Percentiles rank a stretch among this genome's conserved stretches.
Evolutionary conservation across 2,113 vertebrate genomes (phyloP).

Genomic region (Phylloscopus trochiloides): DNA sequence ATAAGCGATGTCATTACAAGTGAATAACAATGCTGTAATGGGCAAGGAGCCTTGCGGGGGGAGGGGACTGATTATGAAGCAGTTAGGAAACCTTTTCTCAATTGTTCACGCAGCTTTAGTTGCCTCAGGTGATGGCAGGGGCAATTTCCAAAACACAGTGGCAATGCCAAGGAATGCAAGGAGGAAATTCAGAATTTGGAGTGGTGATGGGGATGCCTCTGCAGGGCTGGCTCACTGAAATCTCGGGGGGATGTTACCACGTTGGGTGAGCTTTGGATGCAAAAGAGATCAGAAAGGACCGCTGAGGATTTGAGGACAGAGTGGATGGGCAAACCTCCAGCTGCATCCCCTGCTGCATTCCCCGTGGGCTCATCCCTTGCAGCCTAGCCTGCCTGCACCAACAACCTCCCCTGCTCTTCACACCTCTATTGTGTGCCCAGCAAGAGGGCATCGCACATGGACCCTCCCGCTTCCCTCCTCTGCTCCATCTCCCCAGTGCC

Average conservation of each 20-base stretch:
- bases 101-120: not conserved
- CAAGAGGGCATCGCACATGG: not conserved
- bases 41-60: not conserved
- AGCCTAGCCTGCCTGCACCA: not conserved
- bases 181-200: not conserved
- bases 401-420: not conserved
- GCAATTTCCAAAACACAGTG: not conserved
- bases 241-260: not conserved
- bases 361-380: accelerated
- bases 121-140: not conserved
- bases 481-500: not conserved
- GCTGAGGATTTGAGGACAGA: accelerated
- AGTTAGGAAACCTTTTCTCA: constrained; percentile 13
- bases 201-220: accelerated
- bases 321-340: accelerated
- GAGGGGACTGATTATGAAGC: constrained; percentile 31
- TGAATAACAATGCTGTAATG: constrained; percentile 44
- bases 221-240: not conserved
- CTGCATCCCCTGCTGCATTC: not conserved
- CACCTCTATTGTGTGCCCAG: not conserved
- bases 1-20: constrained; percentile 61
- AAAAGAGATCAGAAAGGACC: not conserved
- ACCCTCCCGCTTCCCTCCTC: not conserved
- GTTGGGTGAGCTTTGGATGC: not conserved
- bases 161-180: not conserved